Evolutionary conservation across 2,888 invertebrate species (phyloP).

Genomic region (Pycnomerus fuliginosus): DNA sequence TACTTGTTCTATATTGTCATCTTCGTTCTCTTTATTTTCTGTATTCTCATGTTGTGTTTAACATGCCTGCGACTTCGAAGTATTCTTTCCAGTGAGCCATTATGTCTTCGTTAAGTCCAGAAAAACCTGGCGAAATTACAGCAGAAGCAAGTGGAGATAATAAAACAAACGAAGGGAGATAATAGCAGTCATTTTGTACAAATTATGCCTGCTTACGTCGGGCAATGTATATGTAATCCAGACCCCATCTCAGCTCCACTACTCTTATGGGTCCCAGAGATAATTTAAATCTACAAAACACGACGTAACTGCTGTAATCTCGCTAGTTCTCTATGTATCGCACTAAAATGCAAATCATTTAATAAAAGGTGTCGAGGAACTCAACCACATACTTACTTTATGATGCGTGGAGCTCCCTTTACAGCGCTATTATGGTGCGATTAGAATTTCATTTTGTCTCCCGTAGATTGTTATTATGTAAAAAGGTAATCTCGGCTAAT

Average conservation of each 20-base stretch:
- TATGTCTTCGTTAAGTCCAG: no score
- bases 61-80: no score
- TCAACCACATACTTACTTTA: constrained; percentile 31
- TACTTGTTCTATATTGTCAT: no score
- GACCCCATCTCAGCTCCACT: constrained; percentile 24
- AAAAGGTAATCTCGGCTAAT: neutral
- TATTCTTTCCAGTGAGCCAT: no score
- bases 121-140: no score
- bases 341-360: constrained; percentile 38
- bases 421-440: constrained; percentile 22
- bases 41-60: no score
- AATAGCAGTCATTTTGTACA: constrained; percentile 16
- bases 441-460: constrained; percentile 20
- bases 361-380: constrained; percentile 35
- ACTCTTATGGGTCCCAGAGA: constrained; percentile 30
- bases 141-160: no score
- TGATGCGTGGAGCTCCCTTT: constrained; percentile 28
- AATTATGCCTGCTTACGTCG: constrained; percentile 22
- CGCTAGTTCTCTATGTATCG: constrained; percentile 31
- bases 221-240: constrained; percentile 19
- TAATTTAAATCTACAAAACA: constrained; percentile 34
- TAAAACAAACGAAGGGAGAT: no score
- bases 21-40: no score
- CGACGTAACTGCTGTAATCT: constrained; percentile 33
- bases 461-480: neutral